Evolutionary conservation across 2,113 vertebrate genomes (phyloP).

Genomic region (Hassar affinis): DNA sequence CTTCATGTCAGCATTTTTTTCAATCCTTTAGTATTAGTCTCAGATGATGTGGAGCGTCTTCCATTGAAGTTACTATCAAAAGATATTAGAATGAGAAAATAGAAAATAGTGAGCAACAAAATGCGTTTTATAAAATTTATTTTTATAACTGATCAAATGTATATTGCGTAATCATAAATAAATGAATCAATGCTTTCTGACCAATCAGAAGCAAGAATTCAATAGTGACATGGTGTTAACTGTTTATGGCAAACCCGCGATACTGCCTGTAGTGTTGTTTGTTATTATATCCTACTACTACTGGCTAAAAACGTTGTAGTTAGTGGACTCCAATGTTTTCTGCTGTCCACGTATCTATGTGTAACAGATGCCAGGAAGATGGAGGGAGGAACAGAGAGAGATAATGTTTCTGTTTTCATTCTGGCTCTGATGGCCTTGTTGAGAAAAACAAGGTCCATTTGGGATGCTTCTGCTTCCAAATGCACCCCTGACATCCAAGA

Average conservation of each 20-base stretch:
- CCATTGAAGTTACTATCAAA: no score
- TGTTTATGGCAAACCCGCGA: not conserved
- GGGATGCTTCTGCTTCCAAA: slow-evolving; percentile 40
- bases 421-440: slow-evolving; percentile 60
- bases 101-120: no score
- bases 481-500: slow-evolving; percentile 8
- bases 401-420: slow-evolving; percentile 70
- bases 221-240: not conserved
- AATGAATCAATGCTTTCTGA: no score
- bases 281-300: fast-evolving
- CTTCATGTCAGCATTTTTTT: no score
- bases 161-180: no score
- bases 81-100: no score
- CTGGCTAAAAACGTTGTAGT: not conserved
- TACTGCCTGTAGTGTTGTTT: not conserved
- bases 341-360: not conserved
- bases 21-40: no score
- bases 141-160: no score
- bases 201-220: no score
- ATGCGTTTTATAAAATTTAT: no score
- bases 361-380: slow-evolving; percentile 67
- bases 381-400: slow-evolving; percentile 37
- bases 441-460: slow-evolving; percentile 41
- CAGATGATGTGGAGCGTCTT: no score
- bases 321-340: not conserved